Evolutionary conservation across 2,113 vertebrate genomes (phyloP).

Genomic region (Gavia stellata): DNA sequence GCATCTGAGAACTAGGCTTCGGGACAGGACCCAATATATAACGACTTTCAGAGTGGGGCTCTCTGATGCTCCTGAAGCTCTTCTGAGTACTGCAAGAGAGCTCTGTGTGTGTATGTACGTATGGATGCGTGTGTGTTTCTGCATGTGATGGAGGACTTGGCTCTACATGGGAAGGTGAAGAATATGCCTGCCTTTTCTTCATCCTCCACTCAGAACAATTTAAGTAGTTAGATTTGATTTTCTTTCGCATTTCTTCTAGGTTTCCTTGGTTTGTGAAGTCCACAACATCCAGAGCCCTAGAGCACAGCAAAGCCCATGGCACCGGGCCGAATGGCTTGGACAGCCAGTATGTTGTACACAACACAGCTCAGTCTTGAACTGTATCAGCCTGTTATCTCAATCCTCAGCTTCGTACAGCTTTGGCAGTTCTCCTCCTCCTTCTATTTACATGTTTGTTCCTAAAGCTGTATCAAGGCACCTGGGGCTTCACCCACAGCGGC

Average conservation of each 20-base stretch:
- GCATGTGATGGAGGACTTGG: not conserved
- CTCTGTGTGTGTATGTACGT: no score
- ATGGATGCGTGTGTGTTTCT: not conserved
- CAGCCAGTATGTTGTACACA: not conserved
- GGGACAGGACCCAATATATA: not conserved
- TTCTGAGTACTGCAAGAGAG: not conserved
- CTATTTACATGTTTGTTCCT: not conserved
- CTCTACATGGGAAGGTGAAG: not conserved
- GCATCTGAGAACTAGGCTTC: not conserved
- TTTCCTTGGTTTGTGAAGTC: not conserved
- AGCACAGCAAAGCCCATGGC: not conserved
- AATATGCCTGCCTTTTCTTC: not conserved
- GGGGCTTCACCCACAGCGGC: not conserved
- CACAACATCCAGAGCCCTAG: not conserved
- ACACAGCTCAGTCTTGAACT: not conserved
- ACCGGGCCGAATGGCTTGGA: not conserved
- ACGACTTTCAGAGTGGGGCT: not conserved
- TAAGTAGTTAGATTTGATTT: not conserved
- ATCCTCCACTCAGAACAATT: not conserved
- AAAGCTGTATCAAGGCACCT: not conserved
- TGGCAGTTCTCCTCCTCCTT: not conserved
- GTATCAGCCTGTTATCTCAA: not conserved
- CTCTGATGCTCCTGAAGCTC: not conserved
- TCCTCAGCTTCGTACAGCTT: not conserved
- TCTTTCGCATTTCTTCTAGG: not conserved